Evolutionary conservation across 1,140 invertebrate species (phyloP).

Genomic region (Cepaea nemoralis): DNA sequence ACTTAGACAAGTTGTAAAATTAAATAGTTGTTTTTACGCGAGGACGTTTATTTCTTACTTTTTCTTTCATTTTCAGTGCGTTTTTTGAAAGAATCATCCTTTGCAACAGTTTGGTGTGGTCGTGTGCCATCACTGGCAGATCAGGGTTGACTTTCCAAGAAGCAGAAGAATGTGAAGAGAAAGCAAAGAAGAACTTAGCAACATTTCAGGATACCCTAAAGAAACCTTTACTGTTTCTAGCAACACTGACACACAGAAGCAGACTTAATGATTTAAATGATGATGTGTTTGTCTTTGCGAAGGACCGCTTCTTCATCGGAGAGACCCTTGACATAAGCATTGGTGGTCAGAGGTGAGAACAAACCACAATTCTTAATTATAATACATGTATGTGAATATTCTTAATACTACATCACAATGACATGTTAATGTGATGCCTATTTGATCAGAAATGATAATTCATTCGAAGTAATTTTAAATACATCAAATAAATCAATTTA

Average conservation of each 20-base stretch:
- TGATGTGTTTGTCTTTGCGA: constrained; percentile 88
- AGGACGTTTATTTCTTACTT: constrained; percentile 18
- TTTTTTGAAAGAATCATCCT: constrained; percentile 94
- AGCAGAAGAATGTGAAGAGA: constrained; percentile 88
- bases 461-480: too few relatives aligned
- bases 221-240: constrained; percentile 86
- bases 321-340: constrained; percentile 82
- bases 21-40: background rate
- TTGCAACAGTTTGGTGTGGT: constrained; percentile 96
- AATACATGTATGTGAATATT: too few relatives aligned
- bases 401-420: too few relatives aligned
- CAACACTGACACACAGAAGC: constrained; percentile 84
- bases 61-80: constrained; percentile 80
- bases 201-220: constrained; percentile 67
- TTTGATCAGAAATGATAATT: too few relatives aligned
- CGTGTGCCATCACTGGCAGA: constrained; percentile 92
- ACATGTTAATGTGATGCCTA: too few relatives aligned
- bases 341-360: constrained; percentile 17
- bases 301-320: constrained; percentile 91
- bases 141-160: constrained; percentile 93
- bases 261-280: constrained; percentile 88
- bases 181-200: constrained; percentile 70
- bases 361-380: too few relatives aligned
- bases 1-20: background rate
- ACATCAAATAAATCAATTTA: too few relatives aligned